phyloP scores from a whole-genome alignment of 2,797 vertebrate genomes.

The Heliangelus exortis region DNA sequence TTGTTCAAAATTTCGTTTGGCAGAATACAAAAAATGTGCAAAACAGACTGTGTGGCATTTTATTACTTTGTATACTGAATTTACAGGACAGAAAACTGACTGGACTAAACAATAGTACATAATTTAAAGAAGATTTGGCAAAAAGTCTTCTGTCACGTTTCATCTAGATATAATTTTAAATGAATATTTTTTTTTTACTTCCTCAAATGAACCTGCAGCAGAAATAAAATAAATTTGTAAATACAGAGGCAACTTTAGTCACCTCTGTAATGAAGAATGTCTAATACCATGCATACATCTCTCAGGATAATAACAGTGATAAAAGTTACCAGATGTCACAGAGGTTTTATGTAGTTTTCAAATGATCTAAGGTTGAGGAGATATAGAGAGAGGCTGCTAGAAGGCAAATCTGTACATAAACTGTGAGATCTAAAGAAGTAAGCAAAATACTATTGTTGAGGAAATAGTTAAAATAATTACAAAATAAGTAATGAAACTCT shows the following conservation, averaged over 20 bases:
- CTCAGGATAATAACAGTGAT: slow-evolving; percentile 60
- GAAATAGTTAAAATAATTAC: slow-evolving; percentile 70
- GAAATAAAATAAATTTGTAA: slow-evolving; percentile 51
- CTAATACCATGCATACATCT: slow-evolving; percentile 57
- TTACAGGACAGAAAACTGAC: neutral
- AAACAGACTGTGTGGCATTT: neutral
- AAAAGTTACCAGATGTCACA: slow-evolving; percentile 67
- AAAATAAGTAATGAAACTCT: slow-evolving; percentile 63
- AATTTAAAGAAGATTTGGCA: slow-evolving; percentile 4
- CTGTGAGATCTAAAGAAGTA: slow-evolving; percentile 50
- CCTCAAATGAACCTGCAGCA: slow-evolving; percentile 19
- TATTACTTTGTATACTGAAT: neutral
- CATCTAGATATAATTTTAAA: slow-evolving; percentile 26
- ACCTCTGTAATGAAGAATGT: slow-evolving; percentile 44
- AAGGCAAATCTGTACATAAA: slow-evolving; percentile 60
- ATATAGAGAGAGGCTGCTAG: slow-evolving; percentile 57
- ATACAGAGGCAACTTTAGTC: slow-evolving; percentile 41
- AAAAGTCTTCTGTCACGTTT: neutral
- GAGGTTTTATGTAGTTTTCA: slow-evolving; percentile 64
- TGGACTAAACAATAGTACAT: neutral
- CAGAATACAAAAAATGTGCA: neutral
- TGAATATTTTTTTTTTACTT: neutral
- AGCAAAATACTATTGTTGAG: slow-evolving; percentile 48
- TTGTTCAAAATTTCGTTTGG: neutral
- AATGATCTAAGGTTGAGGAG: slow-evolving; percentile 56